Percentiles rank a stretch among this genome's conserved stretches.
Evolutionary conservation across 2,113 vertebrate species (phyloP).

Genomic region (Alces alces): DNA sequence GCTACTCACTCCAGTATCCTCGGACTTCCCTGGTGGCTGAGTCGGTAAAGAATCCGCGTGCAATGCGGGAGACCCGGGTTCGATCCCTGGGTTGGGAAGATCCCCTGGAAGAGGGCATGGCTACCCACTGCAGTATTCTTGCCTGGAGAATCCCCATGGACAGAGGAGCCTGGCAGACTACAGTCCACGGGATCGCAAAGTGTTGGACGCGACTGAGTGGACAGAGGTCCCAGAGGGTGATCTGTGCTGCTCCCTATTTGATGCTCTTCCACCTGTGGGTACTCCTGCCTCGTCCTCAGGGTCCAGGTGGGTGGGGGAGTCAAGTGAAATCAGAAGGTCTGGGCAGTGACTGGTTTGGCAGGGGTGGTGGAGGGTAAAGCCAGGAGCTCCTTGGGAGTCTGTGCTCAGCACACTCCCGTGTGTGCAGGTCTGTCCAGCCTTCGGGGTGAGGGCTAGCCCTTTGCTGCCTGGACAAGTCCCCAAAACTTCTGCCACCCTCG

Average conservation of each 20-base stretch:
- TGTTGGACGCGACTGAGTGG: neutral
- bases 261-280: neutral
- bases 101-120: neutral
- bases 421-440: neutral
- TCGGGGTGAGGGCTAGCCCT: too few species aligned
- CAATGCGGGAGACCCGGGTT: neutral
- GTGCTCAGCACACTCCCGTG: rapidly evolving
- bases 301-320: neutral
- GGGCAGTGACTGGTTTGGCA: neutral
- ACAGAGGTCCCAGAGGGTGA: neutral
- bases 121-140: neutral
- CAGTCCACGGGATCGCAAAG: neutral
- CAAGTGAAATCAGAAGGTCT: neutral
- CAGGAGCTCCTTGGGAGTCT: neutral
- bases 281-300: neutral
- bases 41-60: neutral
- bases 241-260: neutral
- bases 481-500: neutral
- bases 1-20: neutral
- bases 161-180: neutral
- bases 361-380: neutral
- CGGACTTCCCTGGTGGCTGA: neutral
- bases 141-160: neutral
- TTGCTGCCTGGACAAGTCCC: neutral
- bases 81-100: neutral